Percentiles rank a stretch among this genome's conserved stretches.
phyloP scores from a whole-genome alignment of 2,113 vertebrate genomes.

The Calcarius ornatus region DNA sequence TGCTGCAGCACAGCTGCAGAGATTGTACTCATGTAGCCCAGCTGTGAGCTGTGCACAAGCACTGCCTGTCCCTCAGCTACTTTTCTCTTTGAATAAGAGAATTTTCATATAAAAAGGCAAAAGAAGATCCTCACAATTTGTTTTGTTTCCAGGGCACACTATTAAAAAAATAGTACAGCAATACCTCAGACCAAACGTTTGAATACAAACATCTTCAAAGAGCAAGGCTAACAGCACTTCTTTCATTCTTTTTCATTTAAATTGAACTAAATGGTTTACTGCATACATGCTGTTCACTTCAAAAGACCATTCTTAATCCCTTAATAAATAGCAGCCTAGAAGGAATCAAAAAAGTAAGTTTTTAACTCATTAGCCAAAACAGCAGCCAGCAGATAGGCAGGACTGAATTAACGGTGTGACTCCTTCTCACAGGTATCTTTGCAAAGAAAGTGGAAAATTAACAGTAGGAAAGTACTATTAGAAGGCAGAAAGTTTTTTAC shows the following conservation, averaged over 20 bases:
- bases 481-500: not conserved
- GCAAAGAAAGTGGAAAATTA: not conserved
- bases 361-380: slow-evolving; percentile 3
- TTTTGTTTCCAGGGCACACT: not conserved
- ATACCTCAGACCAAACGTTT: not conserved
- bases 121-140: not conserved
- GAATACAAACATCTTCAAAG: slow-evolving; percentile 32
- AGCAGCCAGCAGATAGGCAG: not conserved
- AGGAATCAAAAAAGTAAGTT: not conserved
- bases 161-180: not conserved
- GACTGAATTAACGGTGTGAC: not conserved
- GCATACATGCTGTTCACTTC: slow-evolving; percentile 14
- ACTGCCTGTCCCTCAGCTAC: not conserved
- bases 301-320: slow-evolving; percentile 26
- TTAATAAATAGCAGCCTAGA: slow-evolving; percentile 31
- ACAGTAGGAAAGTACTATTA: not conserved
- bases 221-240: not conserved
- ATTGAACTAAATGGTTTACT: slow-evolving; percentile 16
- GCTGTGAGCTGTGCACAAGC: not conserved
- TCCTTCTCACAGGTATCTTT: not conserved
- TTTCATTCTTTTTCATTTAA: slow-evolving; percentile 15
- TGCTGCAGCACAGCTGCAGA: not conserved
- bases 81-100: not conserved
- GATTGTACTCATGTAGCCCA: fast-evolving
- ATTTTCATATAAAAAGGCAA: not conserved